Evolutionary conservation across 2,113 vertebrate species (phyloP), one percentile per base, ranked within the genome.

Genomic region (Sorex araneus): DNA sequence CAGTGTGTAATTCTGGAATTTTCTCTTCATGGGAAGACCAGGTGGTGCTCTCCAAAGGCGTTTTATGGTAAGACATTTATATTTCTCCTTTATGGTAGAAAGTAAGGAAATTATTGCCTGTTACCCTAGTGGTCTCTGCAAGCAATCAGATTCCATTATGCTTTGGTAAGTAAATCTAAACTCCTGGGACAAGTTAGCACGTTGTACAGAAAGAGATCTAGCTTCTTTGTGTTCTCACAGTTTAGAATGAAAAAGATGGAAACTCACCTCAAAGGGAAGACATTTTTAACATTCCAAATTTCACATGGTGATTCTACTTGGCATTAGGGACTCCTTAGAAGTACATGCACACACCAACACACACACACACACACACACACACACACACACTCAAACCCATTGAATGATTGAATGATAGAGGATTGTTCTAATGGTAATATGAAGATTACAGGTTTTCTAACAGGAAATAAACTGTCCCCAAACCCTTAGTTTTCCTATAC

Each of bases 381-480:
- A 40, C 40, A 40, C 40, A 40, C 40, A 40, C 40, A 40, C 7
- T 40, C 40, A 40, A 40, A 40, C 40, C 40, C 40, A 40, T 40
- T 40, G 40, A n/a, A n/a, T n/a, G n/a, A n/a, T n/a, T n/a, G n/a
- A n/a, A n/a, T n/a, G 40, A 40, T 54, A 2, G 18, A 54, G 54
- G 54, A 13, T 54, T 54, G 13, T 16, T 54, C 54, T 54, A 54
- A 16, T 54, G 12, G 18, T 54, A 4, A 54, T 54, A 54, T 16
- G 13, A 54, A 54, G 54, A 54, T 64, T 64, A 25, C 27, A 64
- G 27, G 4, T 25, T 25, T 23, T 64, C 4, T 64, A 4, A 64
- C 8, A 64, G 5, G 63, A 80, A 90, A 95, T 94, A 71, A 0
- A 77, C 96, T 94, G 78, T 7, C 40, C 40, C 3, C 3, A 40